A percentile compares a stretch with the other conserved stretches of the same genome.
Conservation (phyloP, 2,888 invertebrate species). For the Prenolepis imparis region DNA sequence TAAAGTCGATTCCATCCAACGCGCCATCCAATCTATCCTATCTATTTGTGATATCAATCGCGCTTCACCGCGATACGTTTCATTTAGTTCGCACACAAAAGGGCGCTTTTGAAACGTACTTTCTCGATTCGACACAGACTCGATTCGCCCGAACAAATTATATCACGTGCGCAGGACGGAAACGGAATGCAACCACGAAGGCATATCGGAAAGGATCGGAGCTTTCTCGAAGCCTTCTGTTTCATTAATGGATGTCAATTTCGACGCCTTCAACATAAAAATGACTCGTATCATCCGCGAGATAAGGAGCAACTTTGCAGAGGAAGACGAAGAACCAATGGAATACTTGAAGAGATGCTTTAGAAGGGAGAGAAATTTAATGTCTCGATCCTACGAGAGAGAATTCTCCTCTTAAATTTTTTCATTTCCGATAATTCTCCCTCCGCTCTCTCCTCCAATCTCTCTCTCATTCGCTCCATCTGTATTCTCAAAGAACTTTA, state of each 20-base stretch:
- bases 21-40: conserved; percentile 13
- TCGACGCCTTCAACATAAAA: background rate
- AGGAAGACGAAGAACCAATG: background rate
- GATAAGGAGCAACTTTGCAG: background rate
- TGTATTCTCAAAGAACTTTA: conserved; percentile 18
- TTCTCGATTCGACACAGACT: background rate
- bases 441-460: background rate
- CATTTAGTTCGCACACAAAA: background rate
- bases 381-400: conserved; percentile 9
- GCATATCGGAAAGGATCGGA: conserved; percentile 12
- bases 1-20: conserved; percentile 7
- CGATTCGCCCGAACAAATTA: conserved; percentile 29
- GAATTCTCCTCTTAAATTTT: conserved; percentile 33
- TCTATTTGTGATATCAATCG: conserved; percentile 41
- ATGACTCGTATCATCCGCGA: conserved; percentile 6
- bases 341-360: background rate
- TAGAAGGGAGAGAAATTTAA: conserved; percentile 8
- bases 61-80: background rate
- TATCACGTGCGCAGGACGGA: background rate
- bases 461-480: conserved; percentile 28
- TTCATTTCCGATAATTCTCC: conserved; percentile 47
- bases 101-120: conserved; percentile 5
- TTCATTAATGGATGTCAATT: background rate
- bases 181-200: background rate
- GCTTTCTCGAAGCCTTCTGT: conserved; percentile 3